Percentiles rank a stretch among this genome's conserved stretches.
phyloP scores from a whole-genome alignment of 2,888 invertebrate genomes.

The Pollenia angustigena region DNA sequence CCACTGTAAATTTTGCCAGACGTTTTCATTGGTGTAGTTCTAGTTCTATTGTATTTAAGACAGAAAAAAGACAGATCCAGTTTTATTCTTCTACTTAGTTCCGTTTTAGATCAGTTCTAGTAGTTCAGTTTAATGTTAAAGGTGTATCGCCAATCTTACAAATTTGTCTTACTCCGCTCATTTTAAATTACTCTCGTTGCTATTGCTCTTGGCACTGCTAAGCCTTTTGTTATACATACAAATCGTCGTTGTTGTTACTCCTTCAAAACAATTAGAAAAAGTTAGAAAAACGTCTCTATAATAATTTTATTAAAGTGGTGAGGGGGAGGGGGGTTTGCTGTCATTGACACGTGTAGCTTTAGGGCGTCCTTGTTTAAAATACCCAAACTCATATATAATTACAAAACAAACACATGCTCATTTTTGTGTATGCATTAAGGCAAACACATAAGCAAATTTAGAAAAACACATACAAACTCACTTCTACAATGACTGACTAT shows the following conservation, averaged over 20 bases:
- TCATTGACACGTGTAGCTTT: constrained; percentile 45
- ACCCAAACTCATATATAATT: neutral
- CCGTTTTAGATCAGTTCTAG: too few species aligned
- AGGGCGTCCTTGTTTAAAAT: constrained; percentile 5
- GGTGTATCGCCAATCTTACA: neutral
- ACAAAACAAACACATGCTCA: neutral
- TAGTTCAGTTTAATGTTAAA: neutral
- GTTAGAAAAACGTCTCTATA: neutral
- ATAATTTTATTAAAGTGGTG: constrained; percentile 35
- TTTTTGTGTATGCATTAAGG: neutral
- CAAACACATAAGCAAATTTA: neutral
- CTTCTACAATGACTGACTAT: neutral
- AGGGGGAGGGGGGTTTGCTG: constrained; percentile 10
- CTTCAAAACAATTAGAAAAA: neutral
- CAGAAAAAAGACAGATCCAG: too few species aligned
- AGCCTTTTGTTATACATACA: neutral
- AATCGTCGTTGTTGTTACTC: neutral
- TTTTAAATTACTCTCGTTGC: neutral
- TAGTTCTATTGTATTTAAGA: too few species aligned
- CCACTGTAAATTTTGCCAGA: too few species aligned
- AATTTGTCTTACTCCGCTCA: neutral
- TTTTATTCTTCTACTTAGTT: too few species aligned
- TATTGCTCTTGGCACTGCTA: neutral
- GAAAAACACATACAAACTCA: neutral
- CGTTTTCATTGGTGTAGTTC: too few species aligned